Conservation (phyloP, 2,888 invertebrate genomes). For the Xylophagus ater region DNA sequence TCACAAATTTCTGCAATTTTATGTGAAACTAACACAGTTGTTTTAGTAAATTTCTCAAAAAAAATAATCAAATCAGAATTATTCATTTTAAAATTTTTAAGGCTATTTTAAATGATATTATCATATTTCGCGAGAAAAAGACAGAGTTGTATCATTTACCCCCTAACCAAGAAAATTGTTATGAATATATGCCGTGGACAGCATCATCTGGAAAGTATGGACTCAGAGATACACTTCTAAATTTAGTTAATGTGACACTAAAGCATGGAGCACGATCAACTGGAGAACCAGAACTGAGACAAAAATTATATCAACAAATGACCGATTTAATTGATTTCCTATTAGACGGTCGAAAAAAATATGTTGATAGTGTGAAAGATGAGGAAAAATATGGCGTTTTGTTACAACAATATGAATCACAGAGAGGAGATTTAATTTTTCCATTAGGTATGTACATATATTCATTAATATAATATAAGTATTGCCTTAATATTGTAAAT, state of each 20-base stretch:
- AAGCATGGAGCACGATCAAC: constrained; percentile 36
- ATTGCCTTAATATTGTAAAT: no score
- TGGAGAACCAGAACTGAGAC: constrained; percentile 33
- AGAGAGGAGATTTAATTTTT: constrained; percentile 53
- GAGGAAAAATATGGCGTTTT: constrained; percentile 47
- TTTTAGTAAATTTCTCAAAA: constrained; percentile 36
- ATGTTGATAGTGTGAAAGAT: constrained; percentile 53
- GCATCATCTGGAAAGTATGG: constrained; percentile 48
- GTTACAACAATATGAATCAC: constrained; percentile 53
- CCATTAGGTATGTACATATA: constrained; percentile 46
- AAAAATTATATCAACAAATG: constrained; percentile 55
- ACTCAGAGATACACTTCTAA: constrained; percentile 41
- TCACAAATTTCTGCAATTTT: constrained; percentile 46
- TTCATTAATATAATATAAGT: constrained; percentile 1
- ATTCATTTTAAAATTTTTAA: constrained; percentile 24
- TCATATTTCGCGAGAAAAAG: constrained; percentile 50
- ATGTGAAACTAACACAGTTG: constrained; percentile 46
- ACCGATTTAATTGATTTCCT: constrained; percentile 59
- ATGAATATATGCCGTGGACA: constrained; percentile 68
- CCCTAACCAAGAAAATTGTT: constrained; percentile 28
- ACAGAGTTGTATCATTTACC: constrained; percentile 42
- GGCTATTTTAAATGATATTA: constrained; percentile 54
- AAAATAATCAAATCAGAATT: constrained; percentile 2
- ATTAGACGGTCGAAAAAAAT: constrained; percentile 58
- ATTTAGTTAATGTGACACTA: constrained; percentile 35